Percentiles rank a stretch among this genome's conserved stretches.
phyloP scores from a whole-genome alignment of 37 sponge, comb jelly and placozoan species.

The Ephydatia muelleri region DNA sequence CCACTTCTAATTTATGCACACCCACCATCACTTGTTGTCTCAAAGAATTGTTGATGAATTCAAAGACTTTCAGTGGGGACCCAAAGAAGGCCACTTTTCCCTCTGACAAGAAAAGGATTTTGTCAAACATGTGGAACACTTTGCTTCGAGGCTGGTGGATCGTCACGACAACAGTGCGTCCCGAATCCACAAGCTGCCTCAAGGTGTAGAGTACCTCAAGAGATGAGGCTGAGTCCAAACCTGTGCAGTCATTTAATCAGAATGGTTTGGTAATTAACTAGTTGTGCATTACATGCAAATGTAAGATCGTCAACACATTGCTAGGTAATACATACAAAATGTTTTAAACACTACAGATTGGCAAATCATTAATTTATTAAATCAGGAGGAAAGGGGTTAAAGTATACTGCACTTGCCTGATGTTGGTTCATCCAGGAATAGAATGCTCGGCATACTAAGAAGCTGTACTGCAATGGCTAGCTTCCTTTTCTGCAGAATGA shows the following conservation, averaged over 20 bases:
- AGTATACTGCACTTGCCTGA: constrained; percentile 75
- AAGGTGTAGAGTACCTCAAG: constrained; percentile 74
- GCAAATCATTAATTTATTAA: too few relatives aligned
- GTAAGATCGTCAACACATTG: too few relatives aligned
- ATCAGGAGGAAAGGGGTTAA: not conserved
- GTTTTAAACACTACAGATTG: too few relatives aligned
- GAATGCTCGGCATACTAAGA: constrained; percentile 76
- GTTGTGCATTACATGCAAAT: too few relatives aligned
- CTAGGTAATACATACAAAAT: too few relatives aligned
- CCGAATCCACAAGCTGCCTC: constrained; percentile 63
- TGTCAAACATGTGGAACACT: constrained; percentile 93
- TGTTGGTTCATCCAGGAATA: constrained; percentile 91
- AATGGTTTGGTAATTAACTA: not conserved
- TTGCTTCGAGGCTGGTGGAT: constrained; percentile 94
- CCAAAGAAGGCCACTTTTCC: constrained; percentile 94
- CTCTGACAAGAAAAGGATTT: constrained; percentile 78
- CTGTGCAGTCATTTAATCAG: too few relatives aligned
- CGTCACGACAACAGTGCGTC: constrained; percentile 81
- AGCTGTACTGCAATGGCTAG: constrained; percentile 85
- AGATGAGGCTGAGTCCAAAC: constrained; percentile 76
- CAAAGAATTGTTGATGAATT: constrained; percentile 57
- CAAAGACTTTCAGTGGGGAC: constrained; percentile 74
- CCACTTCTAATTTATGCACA: not conserved
- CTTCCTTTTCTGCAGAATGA: constrained; percentile 55
- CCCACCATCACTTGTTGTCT: constrained; percentile 4